A percentile compares a stretch with the other conserved stretches of the same genome.
These are phyloP conservation scores for Spilarctia lutea DNA, from an alignment of 2,888 invertebrate genomes.

Conservation along the genomic window DNA sequence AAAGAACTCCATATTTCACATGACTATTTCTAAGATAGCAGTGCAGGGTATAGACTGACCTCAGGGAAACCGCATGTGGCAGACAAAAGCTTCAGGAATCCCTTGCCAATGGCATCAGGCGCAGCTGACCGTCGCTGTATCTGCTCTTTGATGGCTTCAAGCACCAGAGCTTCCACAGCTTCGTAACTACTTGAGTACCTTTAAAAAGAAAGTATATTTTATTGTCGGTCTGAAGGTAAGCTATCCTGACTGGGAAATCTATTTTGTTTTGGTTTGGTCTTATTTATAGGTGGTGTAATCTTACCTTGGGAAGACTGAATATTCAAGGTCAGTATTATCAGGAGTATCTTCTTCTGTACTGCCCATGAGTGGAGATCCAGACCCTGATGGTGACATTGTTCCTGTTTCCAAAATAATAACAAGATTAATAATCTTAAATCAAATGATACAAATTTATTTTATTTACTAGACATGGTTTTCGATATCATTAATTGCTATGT, in stretches of 20 bases:
- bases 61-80: slow-evolving; percentile 95
- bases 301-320: slow-evolving; percentile 81
- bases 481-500: neutral
- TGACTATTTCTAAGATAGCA: neutral
- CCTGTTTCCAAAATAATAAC: slow-evolving; percentile 56
- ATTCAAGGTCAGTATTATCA: slow-evolving; percentile 87
- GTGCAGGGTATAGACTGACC: slow-evolving; percentile 66
- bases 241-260: too few relatives aligned
- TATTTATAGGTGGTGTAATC: neutral
- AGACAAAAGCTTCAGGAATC: slow-evolving; percentile 94
- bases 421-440: neutral
- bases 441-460: neutral
- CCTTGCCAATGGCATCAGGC: slow-evolving; percentile 95
- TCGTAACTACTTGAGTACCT: slow-evolving; percentile 86
- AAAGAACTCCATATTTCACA: too few relatives aligned
- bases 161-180: slow-evolving; percentile 91
- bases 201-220: neutral
- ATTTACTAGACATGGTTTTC: neutral
- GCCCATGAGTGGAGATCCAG: slow-evolving; percentile 83
- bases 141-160: slow-evolving; percentile 96
- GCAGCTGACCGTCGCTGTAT: slow-evolving; percentile 92
- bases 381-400: slow-evolving; percentile 85
- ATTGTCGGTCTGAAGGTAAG: neutral
- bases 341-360: slow-evolving; percentile 85
- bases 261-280: too few relatives aligned